Evolutionary conservation across 2,888 invertebrate genomes (phyloP).

Genomic region (Entomobrya proxima): DNA sequence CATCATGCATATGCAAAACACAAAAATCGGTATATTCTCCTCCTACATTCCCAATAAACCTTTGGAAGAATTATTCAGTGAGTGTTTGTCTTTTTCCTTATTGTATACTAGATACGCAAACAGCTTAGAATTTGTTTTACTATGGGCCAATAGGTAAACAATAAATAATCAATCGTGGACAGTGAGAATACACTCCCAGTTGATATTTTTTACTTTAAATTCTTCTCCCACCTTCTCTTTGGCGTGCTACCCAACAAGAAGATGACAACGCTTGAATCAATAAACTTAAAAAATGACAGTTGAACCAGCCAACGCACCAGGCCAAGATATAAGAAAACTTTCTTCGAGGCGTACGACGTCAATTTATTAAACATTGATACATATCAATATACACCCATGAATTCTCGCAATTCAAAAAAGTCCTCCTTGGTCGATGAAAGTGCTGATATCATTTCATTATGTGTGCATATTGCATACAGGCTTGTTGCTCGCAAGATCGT

Average conservation of each 20-base stretch:
- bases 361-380: conserved; percentile 17
- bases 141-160: conserved; percentile 53
- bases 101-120: conserved; percentile 27
- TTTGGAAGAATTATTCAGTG: neutral
- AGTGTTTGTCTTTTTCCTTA: neutral
- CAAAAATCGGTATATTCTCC: conserved; percentile 25
- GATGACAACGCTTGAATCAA: conserved; percentile 66
- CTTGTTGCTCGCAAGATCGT: neutral
- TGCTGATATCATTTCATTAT: conserved; percentile 20
- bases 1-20: conserved; percentile 18
- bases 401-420: neutral
- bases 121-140: conserved; percentile 48
- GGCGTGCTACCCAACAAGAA: conserved; percentile 38
- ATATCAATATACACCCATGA: conserved; percentile 59
- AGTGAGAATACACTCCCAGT: conserved; percentile 59
- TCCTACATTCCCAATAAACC: conserved; percentile 18
- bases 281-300: conserved; percentile 64
- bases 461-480: conserved; percentile 51
- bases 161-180: conserved; percentile 56
- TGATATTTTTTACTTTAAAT: neutral
- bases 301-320: conserved; percentile 28
- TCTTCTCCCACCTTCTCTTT: conserved; percentile 46
- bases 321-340: conserved; percentile 31
- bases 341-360: conserved; percentile 23
- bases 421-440: neutral